Percentiles rank a stretch among this genome's conserved stretches.
Evolutionary conservation across 2,888 invertebrate genomes (phyloP).

Genomic region (Drosophila anceps): DNA sequence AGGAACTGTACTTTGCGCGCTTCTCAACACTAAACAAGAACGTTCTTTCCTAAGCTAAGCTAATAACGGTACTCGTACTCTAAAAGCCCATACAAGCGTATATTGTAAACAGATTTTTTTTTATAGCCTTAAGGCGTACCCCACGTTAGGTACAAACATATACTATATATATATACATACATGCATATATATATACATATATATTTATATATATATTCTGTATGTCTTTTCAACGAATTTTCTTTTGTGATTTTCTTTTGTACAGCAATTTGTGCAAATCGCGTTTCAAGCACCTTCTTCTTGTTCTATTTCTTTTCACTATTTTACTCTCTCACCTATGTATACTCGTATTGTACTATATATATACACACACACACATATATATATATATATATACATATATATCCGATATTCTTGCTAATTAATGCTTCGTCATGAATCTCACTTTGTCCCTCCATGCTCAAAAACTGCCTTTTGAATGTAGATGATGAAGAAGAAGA

Average conservation of each 20-base stretch:
- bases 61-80: slow-evolving; percentile 65
- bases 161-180: slow-evolving; percentile 10
- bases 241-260: slow-evolving; percentile 20
- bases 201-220: slow-evolving; percentile 15
- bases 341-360: slow-evolving; percentile 23
- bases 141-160: slow-evolving; percentile 25
- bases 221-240: slow-evolving; percentile 30
- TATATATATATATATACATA: slow-evolving; percentile 18
- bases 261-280: slow-evolving; percentile 44
- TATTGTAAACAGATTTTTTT: slow-evolving; percentile 54
- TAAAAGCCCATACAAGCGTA: slow-evolving; percentile 38
- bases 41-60: slow-evolving; percentile 72
- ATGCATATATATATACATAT: slow-evolving; percentile 3
- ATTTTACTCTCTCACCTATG: slow-evolving; percentile 24
- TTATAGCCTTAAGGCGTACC: slow-evolving; percentile 63
- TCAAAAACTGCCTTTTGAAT: slow-evolving; percentile 77
- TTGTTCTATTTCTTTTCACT: neutral
- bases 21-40: slow-evolving; percentile 55
- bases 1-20: slow-evolving; percentile 30
- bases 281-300: slow-evolving; percentile 32
- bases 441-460: slow-evolving; percentile 80
- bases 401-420: slow-evolving; percentile 53
- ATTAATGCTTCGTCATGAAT: slow-evolving; percentile 70
- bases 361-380: neutral
- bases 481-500: slow-evolving; percentile 43